phyloP scores from a whole-genome alignment of 2,888 invertebrate species.

The Stenchaetothrips biformis region DNA sequence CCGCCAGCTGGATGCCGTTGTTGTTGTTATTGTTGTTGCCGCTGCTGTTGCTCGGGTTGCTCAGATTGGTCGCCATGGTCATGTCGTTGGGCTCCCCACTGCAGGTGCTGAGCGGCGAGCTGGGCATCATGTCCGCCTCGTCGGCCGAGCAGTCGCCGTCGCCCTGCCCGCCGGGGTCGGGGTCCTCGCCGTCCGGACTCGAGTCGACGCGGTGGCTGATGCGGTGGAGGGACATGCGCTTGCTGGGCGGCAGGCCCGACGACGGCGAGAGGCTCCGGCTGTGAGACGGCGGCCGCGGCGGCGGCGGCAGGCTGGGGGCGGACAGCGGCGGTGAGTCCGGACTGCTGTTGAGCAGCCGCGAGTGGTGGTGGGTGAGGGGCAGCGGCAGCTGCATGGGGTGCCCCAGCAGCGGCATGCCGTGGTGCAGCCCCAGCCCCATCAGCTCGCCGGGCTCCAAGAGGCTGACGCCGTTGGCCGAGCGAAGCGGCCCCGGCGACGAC shows the following conservation, averaged over 20 bases:
- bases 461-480: slow-evolving; percentile 5
- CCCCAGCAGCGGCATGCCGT: slow-evolving; percentile 38
- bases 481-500: neutral
- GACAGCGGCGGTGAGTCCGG: slow-evolving; percentile 31
- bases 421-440: slow-evolving; percentile 18
- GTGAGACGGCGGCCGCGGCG: slow-evolving; percentile 26
- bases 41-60: slow-evolving; percentile 46
- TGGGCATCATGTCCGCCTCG: slow-evolving; percentile 31
- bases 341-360: slow-evolving; percentile 30
- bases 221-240: slow-evolving; percentile 5
- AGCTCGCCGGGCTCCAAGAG: slow-evolving; percentile 19
- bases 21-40: slow-evolving; percentile 37
- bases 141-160: slow-evolving; percentile 29
- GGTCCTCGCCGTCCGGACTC: slow-evolving; percentile 26
- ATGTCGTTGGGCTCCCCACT: slow-evolving; percentile 54
- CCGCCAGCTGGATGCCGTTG: slow-evolving; percentile 27
- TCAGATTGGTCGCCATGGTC: slow-evolving; percentile 41
- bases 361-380: slow-evolving; percentile 31
- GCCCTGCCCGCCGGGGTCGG: slow-evolving; percentile 31
- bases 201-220: slow-evolving; percentile 10
- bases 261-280: slow-evolving; percentile 7
- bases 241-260: neutral
- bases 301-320: slow-evolving; percentile 31
- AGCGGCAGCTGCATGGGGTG: neutral
- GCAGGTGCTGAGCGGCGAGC: slow-evolving; percentile 40